Conservation (phyloP, 2,113 vertebrate genomes). For the Psephotus haematonotus region DNA sequence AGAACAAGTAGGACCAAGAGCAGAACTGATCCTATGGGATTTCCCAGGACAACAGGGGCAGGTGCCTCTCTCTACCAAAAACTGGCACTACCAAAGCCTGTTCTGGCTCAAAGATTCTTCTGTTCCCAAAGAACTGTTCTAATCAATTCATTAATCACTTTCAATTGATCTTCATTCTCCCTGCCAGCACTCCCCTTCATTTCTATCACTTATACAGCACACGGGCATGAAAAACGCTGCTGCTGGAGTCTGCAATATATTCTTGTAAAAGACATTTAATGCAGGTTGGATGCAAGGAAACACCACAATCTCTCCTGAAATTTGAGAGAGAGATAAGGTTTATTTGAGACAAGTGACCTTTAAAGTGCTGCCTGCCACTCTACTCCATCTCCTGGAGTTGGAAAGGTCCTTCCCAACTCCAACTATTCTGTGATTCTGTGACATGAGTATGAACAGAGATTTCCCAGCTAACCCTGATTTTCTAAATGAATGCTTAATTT, state of each 20-base stretch:
- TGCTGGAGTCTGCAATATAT: background rate
- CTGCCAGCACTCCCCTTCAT: background rate
- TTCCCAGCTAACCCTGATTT: background rate
- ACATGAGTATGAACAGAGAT: background rate
- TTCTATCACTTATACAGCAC: background rate
- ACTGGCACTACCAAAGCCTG: background rate
- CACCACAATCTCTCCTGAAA: background rate
- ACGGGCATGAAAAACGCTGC: rapidly evolving
- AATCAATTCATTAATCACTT: background rate
- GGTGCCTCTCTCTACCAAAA: background rate
- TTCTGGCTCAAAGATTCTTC: background rate
- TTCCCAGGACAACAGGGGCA: background rate
- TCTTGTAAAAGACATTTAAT: background rate
- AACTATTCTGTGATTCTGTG: too few species aligned
- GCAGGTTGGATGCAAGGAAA: background rate
- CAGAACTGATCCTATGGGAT: rapidly evolving
- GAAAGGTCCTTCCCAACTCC: too few species aligned
- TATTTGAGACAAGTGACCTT: slow-evolving; percentile 68
- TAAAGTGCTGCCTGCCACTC: slow-evolving; percentile 38
- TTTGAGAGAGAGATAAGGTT: slow-evolving; percentile 34
- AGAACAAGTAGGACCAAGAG: background rate
- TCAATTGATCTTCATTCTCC: background rate
- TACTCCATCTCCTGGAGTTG: too few species aligned
- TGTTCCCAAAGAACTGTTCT: background rate
- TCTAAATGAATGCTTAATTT: background rate